phyloP scores from a whole-genome alignment of 2,888 invertebrate genomes.

The Parnassius orleans region DNA sequence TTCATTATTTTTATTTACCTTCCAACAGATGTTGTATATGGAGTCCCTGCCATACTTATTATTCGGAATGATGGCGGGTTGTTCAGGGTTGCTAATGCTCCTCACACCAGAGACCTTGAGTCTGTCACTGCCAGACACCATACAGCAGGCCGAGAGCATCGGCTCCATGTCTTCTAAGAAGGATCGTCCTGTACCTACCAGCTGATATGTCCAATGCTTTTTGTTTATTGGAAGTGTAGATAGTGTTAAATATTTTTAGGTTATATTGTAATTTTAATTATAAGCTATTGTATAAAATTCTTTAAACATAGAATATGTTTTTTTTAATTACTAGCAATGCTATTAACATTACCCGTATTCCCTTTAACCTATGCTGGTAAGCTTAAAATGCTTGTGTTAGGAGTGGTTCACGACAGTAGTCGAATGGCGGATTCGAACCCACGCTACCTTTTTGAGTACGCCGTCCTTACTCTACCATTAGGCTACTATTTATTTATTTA shows the following conservation, averaged over 20 bases:
- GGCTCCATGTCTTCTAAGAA: conserved; percentile 21
- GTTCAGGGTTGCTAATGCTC: conserved; percentile 43
- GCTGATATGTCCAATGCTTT: conserved; percentile 18
- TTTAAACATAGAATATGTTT: too few relatives aligned
- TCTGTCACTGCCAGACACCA: conserved; percentile 41
- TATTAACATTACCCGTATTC: too few relatives aligned
- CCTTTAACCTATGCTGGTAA: too few relatives aligned
- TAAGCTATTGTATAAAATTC: too few relatives aligned
- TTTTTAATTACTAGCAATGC: too few relatives aligned
- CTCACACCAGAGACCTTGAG: conserved; percentile 43
- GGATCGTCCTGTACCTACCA: conserved; percentile 30
- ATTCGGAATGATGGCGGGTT: conserved; percentile 52
- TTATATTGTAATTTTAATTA: neutral
- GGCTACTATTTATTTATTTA: too few relatives aligned
- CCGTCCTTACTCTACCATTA: too few relatives aligned
- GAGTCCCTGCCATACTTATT: conserved; percentile 52
- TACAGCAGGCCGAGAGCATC: conserved; percentile 42
- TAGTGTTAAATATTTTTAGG: neutral
- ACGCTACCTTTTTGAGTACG: too few relatives aligned
- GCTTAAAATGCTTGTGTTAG: too few relatives aligned
- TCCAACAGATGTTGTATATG: conserved; percentile 47
- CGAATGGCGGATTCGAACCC: too few relatives aligned
- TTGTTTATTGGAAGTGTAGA: neutral
- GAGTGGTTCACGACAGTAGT: too few relatives aligned
- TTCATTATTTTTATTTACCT: neutral